Evolutionary conservation across 2,888 invertebrate species (phyloP).

Genomic region (Byasa hedistus): DNA sequence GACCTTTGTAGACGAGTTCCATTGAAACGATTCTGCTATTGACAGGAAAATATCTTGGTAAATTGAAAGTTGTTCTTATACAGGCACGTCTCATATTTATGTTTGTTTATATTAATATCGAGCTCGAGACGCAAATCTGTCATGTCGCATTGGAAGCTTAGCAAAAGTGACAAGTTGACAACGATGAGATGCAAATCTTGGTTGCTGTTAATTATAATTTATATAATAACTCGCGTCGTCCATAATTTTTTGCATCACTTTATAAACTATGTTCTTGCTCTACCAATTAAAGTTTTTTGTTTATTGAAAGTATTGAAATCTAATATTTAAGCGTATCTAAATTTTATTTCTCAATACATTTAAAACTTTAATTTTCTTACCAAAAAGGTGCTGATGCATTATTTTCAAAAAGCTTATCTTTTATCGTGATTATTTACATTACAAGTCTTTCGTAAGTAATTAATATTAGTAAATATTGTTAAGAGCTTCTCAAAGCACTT

Average conservation of each 20-base stretch:
- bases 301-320: too few relatives aligned
- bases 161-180: conserved; percentile 17
- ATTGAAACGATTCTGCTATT: conserved; percentile 32
- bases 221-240: not conserved
- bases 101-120: conserved; percentile 22
- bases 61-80: conserved; percentile 23
- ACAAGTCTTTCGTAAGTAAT: not conserved
- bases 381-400: not conserved
- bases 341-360: not conserved
- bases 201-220: conserved; percentile 15
- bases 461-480: not conserved
- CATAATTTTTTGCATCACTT: not conserved
- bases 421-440: not conserved
- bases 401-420: not conserved
- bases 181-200: conserved; percentile 7
- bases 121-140: conserved; percentile 22
- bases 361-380: not conserved
- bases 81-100: not conserved
- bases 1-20: conserved; percentile 9
- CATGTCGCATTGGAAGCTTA: conserved; percentile 19
- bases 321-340: too few relatives aligned
- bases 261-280: not conserved
- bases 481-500: not conserved
- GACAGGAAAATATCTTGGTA: conserved; percentile 26
- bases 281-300: too few relatives aligned